Percentiles rank a stretch among this genome's conserved stretches.
phyloP scores from a whole-genome alignment of 2,888 invertebrate species.

The Mythimna impura region DNA sequence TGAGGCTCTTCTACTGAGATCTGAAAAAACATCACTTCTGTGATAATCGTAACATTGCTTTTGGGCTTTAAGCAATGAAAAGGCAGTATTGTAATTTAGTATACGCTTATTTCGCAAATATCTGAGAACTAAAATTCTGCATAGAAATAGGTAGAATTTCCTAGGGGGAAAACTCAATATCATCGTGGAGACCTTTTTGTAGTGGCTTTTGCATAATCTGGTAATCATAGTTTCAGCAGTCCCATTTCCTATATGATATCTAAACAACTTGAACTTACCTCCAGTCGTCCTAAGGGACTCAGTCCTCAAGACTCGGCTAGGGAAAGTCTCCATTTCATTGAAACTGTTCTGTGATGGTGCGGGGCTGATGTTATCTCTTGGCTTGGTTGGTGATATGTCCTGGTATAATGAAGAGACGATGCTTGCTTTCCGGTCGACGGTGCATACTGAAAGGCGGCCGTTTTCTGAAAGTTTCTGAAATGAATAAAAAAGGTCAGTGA shows the following conservation, averaged over 20 bases:
- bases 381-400: constrained; percentile 84
- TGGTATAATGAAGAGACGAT: constrained; percentile 86
- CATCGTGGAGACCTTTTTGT: neutral
- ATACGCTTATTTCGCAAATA: neutral
- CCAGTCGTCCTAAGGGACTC: constrained; percentile 81
- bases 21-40: constrained; percentile 67
- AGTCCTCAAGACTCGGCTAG: constrained; percentile 76
- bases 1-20: constrained; percentile 83
- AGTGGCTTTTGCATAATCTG: neutral
- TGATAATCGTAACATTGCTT: too few relatives aligned
- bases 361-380: constrained; percentile 82
- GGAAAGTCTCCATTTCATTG: constrained; percentile 73
- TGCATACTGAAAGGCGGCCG: constrained; percentile 86
- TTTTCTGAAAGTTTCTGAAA: constrained; percentile 86
- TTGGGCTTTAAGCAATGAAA: too few relatives aligned
- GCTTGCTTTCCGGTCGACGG: constrained; percentile 86
- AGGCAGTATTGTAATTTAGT: neutral
- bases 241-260: too few relatives aligned
- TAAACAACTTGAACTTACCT: constrained; percentile 19
- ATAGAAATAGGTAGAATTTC: neutral
- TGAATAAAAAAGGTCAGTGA: neutral
- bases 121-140: neutral
- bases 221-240: neutral
- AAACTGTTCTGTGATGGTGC: constrained; percentile 86
- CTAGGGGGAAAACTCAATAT: neutral